phyloP scores from a whole-genome alignment of 2,797 vertebrate species.

The Danio tinwini region DNA sequence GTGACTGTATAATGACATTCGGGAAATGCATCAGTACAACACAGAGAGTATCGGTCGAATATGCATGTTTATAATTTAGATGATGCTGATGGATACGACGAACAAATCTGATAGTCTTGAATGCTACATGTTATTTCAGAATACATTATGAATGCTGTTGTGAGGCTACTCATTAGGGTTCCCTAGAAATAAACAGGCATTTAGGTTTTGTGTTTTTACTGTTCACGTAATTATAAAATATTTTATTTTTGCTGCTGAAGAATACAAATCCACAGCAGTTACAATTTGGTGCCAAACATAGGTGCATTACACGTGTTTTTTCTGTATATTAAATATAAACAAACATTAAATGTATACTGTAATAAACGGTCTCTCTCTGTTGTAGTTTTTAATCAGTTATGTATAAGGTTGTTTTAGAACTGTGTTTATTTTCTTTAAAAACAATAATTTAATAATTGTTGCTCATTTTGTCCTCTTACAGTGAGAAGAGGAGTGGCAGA shows the following conservation, averaged over 20 bases:
- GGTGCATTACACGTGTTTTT: neutral
- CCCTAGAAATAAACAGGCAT: neutral
- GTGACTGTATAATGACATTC: neutral
- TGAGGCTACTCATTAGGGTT: neutral
- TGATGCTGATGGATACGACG: neutral
- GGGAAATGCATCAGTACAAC: neutral
- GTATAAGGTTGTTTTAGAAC: neutral
- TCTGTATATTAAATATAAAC: neutral
- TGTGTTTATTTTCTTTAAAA: neutral
- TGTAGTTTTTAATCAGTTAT: neutral
- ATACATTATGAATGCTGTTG: neutral
- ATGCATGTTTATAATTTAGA: neutral
- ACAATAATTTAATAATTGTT: slow-evolving; percentile 20
- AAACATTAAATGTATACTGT: neutral
- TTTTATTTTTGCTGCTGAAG: neutral
- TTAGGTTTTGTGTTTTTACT: neutral
- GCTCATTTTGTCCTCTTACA: slow-evolving; percentile 50
- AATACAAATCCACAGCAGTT: neutral
- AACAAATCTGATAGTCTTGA: neutral
- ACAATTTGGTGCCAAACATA: neutral
- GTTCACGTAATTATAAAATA: neutral
- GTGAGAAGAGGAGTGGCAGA: slow-evolving; percentile 52
- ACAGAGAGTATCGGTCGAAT: neutral
- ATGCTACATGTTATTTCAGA: neutral
- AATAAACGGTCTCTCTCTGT: neutral